These are phyloP conservation scores for Macrostomum cliftonense DNA, from an alignment of 2,888 invertebrate species.

Conservation along the genomic window DNA sequence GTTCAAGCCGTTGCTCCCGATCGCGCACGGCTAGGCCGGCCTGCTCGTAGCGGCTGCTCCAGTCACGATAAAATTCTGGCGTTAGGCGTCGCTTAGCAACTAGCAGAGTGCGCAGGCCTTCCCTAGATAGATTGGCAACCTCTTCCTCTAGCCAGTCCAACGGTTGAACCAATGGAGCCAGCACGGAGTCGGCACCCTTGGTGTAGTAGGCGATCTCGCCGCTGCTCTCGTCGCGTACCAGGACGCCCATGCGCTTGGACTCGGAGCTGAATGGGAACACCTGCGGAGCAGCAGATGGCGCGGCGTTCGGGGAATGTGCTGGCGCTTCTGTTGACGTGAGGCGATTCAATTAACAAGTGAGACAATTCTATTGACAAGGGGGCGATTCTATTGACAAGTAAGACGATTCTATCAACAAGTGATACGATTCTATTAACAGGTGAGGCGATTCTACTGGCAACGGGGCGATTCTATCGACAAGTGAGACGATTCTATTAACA, in stretches of 20 bases:
- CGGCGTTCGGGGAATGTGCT: too few species aligned
- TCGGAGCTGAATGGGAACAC: slow-evolving; percentile 57
- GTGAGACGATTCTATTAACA: too few species aligned
- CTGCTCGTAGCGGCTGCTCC: slow-evolving; percentile 45
- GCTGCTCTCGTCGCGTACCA: slow-evolving; percentile 43
- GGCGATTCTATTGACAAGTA: too few species aligned
- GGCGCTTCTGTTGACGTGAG: too few species aligned
- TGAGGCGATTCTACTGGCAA: too few species aligned
- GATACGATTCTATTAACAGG: too few species aligned
- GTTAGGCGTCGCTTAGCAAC: slow-evolving; percentile 51
- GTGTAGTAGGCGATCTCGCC: slow-evolving; percentile 78
- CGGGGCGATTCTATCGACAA: too few species aligned
- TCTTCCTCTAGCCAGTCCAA: slow-evolving; percentile 86
- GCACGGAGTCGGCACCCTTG: slow-evolving; percentile 91
- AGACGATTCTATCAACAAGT: too few species aligned
- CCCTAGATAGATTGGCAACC: slow-evolving; percentile 66
- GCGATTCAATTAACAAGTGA: too few species aligned
- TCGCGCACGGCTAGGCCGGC: slow-evolving; percentile 69
- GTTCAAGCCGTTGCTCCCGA: slow-evolving; percentile 60
- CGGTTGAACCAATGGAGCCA: slow-evolving; percentile 45
- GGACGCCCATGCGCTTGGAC: slow-evolving; percentile 57
- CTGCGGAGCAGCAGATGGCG: slow-evolving; percentile 44
- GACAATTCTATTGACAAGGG: too few species aligned
- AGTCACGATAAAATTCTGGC: slow-evolving; percentile 50
- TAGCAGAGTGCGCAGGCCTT: slow-evolving; percentile 52